These are phyloP conservation scores for Mylabris phalerata DNA, from an alignment of 1,140 invertebrate species.

Conservation along the genomic window DNA sequence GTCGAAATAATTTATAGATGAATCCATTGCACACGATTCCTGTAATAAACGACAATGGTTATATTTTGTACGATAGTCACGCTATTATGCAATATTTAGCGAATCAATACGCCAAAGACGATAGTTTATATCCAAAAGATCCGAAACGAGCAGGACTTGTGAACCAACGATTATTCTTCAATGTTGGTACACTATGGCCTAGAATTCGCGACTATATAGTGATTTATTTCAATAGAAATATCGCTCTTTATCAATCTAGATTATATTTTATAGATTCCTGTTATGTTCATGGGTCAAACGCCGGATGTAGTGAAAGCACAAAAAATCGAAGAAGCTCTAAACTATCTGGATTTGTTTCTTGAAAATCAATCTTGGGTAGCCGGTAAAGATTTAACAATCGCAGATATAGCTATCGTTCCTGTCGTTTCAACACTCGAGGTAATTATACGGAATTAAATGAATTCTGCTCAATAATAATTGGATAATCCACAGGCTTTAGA, in stretches of 20 bases:
- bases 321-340: conserved; percentile 39
- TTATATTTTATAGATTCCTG: no score
- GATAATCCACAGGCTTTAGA: no score
- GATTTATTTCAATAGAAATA: conserved; percentile 18
- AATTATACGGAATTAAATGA: no score
- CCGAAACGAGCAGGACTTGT: conserved; percentile 44
- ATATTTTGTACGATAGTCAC: conserved; percentile 33
- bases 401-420: conserved; percentile 42
- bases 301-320: no score
- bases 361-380: conserved; percentile 38
- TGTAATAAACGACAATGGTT: conserved; percentile 32
- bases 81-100: conserved; percentile 47
- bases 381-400: conserved; percentile 47
- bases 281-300: no score
- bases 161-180: conserved; percentile 45
- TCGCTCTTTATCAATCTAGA: no score
- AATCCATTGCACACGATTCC: conserved; percentile 33
- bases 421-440: conserved; percentile 26
- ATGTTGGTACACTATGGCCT: conserved; percentile 42
- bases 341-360: conserved; percentile 39
- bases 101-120: conserved; percentile 45
- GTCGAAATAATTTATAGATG: conserved; percentile 41
- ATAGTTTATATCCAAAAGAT: conserved; percentile 46
- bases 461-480: no score
- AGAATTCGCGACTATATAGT: conserved; percentile 33